A percentile compares a stretch with the other conserved stretches of the same genome.
Evolutionary conservation across 1,140 invertebrate genomes (phyloP).

Genomic region (Sipha flava): DNA sequence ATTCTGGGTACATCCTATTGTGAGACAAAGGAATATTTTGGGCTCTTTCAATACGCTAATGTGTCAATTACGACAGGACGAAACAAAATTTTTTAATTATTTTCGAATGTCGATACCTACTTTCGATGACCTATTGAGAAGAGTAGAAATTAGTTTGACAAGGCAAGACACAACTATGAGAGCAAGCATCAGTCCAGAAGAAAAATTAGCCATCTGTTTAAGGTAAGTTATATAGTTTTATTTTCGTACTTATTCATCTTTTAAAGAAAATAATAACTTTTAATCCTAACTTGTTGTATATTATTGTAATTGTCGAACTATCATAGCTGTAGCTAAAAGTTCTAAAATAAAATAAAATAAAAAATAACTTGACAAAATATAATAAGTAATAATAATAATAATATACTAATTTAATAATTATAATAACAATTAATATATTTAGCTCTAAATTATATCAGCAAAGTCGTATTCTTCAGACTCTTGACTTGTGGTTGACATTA

Average conservation of each 20-base stretch:
- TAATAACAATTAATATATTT: too few species aligned
- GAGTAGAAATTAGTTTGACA: neutral
- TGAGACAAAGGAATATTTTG: neutral
- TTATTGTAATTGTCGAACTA: neutral
- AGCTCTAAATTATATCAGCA: too few species aligned
- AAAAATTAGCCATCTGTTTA: slow-evolving; percentile 4
- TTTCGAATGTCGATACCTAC: neutral
- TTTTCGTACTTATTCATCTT: too few species aligned
- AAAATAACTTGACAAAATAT: too few species aligned
- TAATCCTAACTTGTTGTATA: neutral
- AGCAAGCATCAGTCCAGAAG: neutral
- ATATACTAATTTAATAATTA: too few species aligned
- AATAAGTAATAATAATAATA: too few species aligned
- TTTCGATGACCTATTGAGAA: neutral
- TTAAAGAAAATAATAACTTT: neutral
- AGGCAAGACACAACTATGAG: neutral
- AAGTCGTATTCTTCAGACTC: too few species aligned
- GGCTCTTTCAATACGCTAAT: neutral
- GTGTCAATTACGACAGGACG: neutral
- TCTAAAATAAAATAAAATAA: too few species aligned
- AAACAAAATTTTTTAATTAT: slow-evolving; percentile 10
- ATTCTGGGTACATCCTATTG: slow-evolving; percentile 4
- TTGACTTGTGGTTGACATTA: too few species aligned
- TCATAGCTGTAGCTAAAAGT: too few species aligned
- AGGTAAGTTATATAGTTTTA: neutral